Conservation (phyloP, 2,888 invertebrate genomes). For the Rhamphomyia laevipes region DNA sequence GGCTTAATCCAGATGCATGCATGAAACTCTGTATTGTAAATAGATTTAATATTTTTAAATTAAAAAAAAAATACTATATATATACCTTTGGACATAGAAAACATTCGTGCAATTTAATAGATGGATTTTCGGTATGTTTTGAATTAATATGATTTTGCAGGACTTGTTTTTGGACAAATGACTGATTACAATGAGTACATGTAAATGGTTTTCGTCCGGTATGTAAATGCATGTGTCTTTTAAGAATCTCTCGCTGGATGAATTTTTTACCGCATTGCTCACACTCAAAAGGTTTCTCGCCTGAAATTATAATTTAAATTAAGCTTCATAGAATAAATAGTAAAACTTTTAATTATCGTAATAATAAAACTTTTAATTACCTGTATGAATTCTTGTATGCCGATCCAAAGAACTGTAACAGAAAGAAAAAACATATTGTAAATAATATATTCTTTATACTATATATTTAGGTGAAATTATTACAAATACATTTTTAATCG, state of each 20-base stretch:
- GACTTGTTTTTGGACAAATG: conserved; percentile 62
- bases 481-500: too few relatives aligned
- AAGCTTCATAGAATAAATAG: not conserved
- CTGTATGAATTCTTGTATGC: conserved; percentile 58
- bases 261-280: conserved; percentile 50
- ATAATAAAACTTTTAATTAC: conserved; percentile 28
- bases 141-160: conserved; percentile 48
- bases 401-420: conserved; percentile 49
- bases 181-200: conserved; percentile 52
- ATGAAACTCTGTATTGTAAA: conserved; percentile 24
- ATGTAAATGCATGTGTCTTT: conserved; percentile 48
- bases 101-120: conserved; percentile 52
- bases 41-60: not conserved
- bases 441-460: too few relatives aligned
- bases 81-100: conserved; percentile 49
- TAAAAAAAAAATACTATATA: not conserved
- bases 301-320: conserved; percentile 7
- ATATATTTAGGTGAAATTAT: too few relatives aligned
- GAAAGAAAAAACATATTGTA: too few relatives aligned
- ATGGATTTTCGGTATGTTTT: conserved; percentile 44
- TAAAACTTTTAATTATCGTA: conserved; percentile 14
- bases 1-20: conserved; percentile 52
- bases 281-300: conserved; percentile 41
- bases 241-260: conserved; percentile 55
- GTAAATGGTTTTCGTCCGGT: conserved; percentile 51